Evolutionary conservation across 2,113 vertebrate genomes (phyloP), one percentile per base, ranked within the genome.

Genomic region (Athene noctua): DNA sequence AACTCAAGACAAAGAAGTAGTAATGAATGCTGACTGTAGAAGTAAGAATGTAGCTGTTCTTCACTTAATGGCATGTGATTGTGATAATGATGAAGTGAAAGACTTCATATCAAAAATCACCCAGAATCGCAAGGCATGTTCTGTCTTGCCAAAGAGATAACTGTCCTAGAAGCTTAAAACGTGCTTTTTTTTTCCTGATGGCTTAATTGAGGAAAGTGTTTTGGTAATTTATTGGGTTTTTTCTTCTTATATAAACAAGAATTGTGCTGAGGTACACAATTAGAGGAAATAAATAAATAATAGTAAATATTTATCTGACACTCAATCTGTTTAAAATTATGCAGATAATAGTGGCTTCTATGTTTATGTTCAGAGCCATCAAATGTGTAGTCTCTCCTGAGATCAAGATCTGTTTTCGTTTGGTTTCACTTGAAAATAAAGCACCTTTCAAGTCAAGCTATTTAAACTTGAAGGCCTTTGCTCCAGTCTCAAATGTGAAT

Each of bases 391-490:
- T 27, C 59, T 94, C 70, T 93, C 74, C 71, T 65, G 92, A 82
- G 91, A 92, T 70, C 54, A 8, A 72, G 79, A 85, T 88, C 75
- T 27, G 23, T 73, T 94, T 92, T 82, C 62, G 61, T 86, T 94
- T 88, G 36, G n/a, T 81, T 78, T 94, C 74, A 26, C 62, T 90
- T 90, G 91, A 80, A 94, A 94, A 72, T 87, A 75, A 75, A 79
- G 62, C 58, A 75, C 71, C 71, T 95, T 93, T 96, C 85, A 63
- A 90, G 93, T 81, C 58, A 52, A 91, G 84, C 84, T 81, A 18
- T 80, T 94, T 58, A 83, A 83, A 52, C 26, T 23, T 21, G 11
- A 62, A 75, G 73, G 70, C 62, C 73, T 94, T 74, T 74, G 57
- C 88, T 96, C 30, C 54, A 23, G 67, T 38, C 80, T 87, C 61